Evolutionary conservation across 2,797 vertebrate species (phyloP), one percentile per base, ranked within the genome.

Genomic region (Chrysocyon brachyurus): DNA sequence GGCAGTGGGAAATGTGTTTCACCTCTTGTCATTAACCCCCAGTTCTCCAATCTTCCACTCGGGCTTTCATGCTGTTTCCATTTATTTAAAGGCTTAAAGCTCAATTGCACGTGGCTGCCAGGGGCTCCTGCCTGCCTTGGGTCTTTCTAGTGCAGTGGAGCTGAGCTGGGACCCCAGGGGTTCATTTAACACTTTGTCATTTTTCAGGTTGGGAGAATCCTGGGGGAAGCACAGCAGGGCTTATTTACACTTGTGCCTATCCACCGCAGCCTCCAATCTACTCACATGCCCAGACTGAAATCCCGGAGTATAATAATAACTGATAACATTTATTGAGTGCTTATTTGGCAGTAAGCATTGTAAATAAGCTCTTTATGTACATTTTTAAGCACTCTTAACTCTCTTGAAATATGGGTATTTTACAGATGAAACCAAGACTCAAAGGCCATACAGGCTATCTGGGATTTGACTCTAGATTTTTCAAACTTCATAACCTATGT

Each of bases 161-260:
- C 72, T 83, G 33, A 94, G 56, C 82, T 85, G 52, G 31, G 36
- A 89, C 87, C 56, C 75, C 22, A 85, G 90, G 49, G 31, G 22
- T 86, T 93, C 49, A 4, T 73, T 91, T 96, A 79, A 93, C 15
- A 87, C 64, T 72, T 90, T 22, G 64, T 49, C 95, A 70, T 94
- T 94, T 96, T 54, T 88, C 52, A 90, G 52, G 33, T 86, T 90
- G n/a, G 57, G 61, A 89, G 57, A 87, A 87, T 92, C 78, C 64
- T 83, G 7, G 19, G 63, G 40, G 54, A 73, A 26, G 49, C 61
- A 6, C 78, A 85, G 21, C 21, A 59, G 36, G 17, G 26, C 82
- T 88, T 77, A 15, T n/a, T 72, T 88, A 81, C 17, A 87, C 54
- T 31, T 66, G 19, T 59, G 2, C 31, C 46, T 75, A 12, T n/a